Evolutionary conservation across 2,797 vertebrate species (phyloP).

Genomic region (Crenichthys baileyi): DNA sequence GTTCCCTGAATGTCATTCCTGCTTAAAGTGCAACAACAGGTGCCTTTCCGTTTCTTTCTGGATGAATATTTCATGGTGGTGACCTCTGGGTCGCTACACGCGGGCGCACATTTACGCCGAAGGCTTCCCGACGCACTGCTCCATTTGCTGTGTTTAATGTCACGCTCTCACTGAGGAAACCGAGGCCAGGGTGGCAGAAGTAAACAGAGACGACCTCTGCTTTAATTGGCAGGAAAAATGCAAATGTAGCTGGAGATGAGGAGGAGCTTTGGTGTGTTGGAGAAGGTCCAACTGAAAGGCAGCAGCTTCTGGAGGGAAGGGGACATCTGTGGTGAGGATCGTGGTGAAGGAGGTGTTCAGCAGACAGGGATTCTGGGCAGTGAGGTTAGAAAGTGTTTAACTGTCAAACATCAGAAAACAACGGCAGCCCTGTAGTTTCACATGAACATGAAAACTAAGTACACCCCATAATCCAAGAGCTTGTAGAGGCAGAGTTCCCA

Average conservation of each 20-base stretch:
- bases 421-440: too few species aligned
- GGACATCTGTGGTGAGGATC: slow-evolving; percentile 11
- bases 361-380: too few species aligned
- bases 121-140: background rate
- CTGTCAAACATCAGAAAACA: too few species aligned
- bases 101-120: background rate
- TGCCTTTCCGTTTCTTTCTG: background rate
- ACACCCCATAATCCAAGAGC: too few species aligned
- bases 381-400: too few species aligned
- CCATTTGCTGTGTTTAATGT: slow-evolving; percentile 17
- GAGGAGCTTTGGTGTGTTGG: slow-evolving; percentile 6
- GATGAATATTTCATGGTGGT: slow-evolving; percentile 21
- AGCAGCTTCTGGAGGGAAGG: slow-evolving; percentile 1
- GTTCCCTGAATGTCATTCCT: slow-evolving; percentile 11
- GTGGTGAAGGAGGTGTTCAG: background rate
- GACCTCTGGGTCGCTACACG: background rate
- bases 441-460: too few species aligned
- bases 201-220: slow-evolving; percentile 28
- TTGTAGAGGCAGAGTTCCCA: too few species aligned
- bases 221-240: slow-evolving; percentile 51
- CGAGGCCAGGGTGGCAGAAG: background rate
- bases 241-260: slow-evolving; percentile 19
- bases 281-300: slow-evolving; percentile 20
- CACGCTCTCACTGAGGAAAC: background rate
- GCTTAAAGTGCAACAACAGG: background rate